phyloP scores from a whole-genome alignment of 2,888 invertebrate species.

The Tetropium fuscum region DNA sequence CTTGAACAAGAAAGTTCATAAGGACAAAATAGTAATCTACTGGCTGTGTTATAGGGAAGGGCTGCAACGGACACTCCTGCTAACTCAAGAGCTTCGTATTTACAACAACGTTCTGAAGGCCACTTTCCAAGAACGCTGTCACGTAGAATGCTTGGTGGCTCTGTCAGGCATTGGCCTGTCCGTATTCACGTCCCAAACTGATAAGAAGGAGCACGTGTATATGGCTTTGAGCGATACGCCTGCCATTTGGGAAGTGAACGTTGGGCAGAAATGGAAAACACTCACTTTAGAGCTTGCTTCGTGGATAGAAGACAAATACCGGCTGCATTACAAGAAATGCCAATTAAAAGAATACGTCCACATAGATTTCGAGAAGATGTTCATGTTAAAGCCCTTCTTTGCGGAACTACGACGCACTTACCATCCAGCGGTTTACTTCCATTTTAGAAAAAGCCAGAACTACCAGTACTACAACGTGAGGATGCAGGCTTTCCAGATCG shows the following conservation, averaged over 20 bases:
- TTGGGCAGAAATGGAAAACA: constrained; percentile 84
- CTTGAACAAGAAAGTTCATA: constrained; percentile 74
- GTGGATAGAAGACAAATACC: constrained; percentile 86
- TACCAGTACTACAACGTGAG: constrained; percentile 76
- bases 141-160: constrained; percentile 76
- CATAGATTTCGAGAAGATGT: constrained; percentile 87
- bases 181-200: constrained; percentile 64
- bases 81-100: constrained; percentile 82
- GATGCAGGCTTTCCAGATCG: constrained; percentile 77
- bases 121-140: constrained; percentile 76
- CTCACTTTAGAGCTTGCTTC: constrained; percentile 81
- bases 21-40: constrained; percentile 82
- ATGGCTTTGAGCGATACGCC: constrained; percentile 76
- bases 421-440: constrained; percentile 80
- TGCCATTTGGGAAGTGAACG: constrained; percentile 85
- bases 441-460: constrained; percentile 77
- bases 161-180: constrained; percentile 77
- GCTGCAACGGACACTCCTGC: constrained; percentile 78
- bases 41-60: constrained; percentile 86
- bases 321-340: constrained; percentile 76
- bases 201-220: constrained; percentile 76
- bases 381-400: constrained; percentile 88
- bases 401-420: constrained; percentile 81
- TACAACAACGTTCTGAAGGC: constrained; percentile 72
- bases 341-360: constrained; percentile 83